phyloP scores from a whole-genome alignment of 2,888 invertebrate species.

The Papilio protenor region DNA sequence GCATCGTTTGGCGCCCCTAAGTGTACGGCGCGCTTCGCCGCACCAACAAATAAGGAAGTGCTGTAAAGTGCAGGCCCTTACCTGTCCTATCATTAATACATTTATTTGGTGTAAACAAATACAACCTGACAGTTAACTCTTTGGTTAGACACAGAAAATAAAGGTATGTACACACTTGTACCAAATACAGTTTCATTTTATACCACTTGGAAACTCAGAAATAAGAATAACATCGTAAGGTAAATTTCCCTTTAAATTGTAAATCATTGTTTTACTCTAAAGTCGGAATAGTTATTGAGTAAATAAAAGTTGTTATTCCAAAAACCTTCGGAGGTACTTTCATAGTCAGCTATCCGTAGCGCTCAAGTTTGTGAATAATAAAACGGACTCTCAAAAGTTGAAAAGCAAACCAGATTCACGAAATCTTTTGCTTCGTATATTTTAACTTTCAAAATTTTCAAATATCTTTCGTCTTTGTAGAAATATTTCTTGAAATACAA shows the following conservation, averaged over 20 bases:
- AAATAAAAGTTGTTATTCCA: conserved; percentile 39
- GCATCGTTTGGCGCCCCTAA: conserved; percentile 69
- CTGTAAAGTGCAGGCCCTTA: conserved; percentile 36
- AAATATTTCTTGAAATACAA: conserved; percentile 13
- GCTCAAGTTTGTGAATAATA: conserved; percentile 41
- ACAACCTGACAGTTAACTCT: conserved; percentile 14
- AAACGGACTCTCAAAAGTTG: conserved; percentile 38
- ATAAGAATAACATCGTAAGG: background rate
- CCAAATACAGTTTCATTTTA: background rate
- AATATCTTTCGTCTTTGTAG: conserved; percentile 25
- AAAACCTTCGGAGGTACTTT: conserved; percentile 33
- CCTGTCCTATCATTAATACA: conserved; percentile 25
- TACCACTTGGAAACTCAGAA: background rate
- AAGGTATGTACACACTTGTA: background rate
- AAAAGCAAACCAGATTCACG: conserved; percentile 41
- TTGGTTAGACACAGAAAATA: background rate
- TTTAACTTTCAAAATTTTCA: conserved; percentile 31
- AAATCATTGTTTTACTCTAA: conserved; percentile 27
- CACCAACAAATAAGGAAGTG: conserved; percentile 38
- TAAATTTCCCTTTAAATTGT: conserved; percentile 21
- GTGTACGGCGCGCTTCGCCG: conserved; percentile 36
- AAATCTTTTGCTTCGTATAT: conserved; percentile 38
- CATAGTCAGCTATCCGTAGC: conserved; percentile 33
- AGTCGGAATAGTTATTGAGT: conserved; percentile 35
- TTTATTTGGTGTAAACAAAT: conserved; percentile 20